Percentiles rank a stretch among this genome's conserved stretches.
phyloP scores from a whole-genome alignment of 1,140 invertebrate species.

The Schlechtendalia chinensis region DNA sequence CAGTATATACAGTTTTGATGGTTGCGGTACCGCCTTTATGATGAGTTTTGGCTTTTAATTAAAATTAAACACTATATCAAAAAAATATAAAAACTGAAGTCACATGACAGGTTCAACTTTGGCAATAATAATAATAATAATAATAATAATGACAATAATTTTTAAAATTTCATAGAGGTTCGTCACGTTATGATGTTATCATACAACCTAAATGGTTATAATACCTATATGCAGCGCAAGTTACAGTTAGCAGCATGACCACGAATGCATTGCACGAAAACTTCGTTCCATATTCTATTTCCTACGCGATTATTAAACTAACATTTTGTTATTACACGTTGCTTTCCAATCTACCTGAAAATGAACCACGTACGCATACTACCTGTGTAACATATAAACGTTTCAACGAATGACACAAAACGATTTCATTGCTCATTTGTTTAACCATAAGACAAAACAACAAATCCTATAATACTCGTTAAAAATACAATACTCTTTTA shows the following conservation, averaged over 20 bases:
- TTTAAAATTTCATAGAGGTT: constrained; percentile 1
- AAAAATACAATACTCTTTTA: no score
- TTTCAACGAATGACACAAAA: no score
- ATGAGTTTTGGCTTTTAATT: constrained; percentile 25
- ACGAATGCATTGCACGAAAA: not conserved
- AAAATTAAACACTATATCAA: constrained; percentile 11
- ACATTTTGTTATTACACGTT: no score
- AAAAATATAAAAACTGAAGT: not conserved
- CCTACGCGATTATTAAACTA: not conserved
- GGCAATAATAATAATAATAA: constrained; percentile 7
- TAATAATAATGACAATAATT: not conserved
- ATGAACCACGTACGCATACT: no score
- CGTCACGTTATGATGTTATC: constrained; percentile 14
- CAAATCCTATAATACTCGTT: no score
- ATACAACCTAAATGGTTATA: not conserved
- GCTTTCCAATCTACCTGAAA: no score
- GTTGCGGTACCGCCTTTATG: not conserved
- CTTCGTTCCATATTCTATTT: not conserved
- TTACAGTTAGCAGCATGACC: constrained; percentile 11
- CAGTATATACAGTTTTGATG: not conserved
- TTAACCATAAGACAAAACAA: no score
- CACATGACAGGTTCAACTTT: not conserved
- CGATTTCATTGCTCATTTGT: no score
- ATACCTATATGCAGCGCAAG: not conserved
- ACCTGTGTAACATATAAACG: no score